A percentile compares a stretch with the other conserved stretches of the same genome.
Conservation (phyloP, 2,888 invertebrate species). For the Embidobia sp. region DNA sequence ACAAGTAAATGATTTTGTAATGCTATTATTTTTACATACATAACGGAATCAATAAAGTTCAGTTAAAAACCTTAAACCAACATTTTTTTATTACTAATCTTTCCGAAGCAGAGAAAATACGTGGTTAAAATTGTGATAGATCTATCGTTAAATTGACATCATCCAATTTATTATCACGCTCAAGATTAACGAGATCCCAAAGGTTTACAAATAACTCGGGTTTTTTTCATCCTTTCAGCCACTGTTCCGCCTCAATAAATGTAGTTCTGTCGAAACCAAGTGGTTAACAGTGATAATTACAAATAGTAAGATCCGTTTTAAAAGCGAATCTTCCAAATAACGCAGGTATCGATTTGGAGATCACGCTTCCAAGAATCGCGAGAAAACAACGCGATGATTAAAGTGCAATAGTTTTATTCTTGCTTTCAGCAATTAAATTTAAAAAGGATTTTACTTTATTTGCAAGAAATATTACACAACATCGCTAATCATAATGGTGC, state of each 20-base stretch:
- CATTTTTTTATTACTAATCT: no score
- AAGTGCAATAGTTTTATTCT: conserved; percentile 4
- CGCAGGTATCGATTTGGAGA: not conserved
- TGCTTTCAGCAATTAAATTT: conserved; percentile 12
- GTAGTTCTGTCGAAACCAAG: conserved; percentile 69
- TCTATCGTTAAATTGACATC: no score
- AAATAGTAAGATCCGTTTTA: conserved; percentile 7
- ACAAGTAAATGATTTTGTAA: no score
- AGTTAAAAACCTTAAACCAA: no score
- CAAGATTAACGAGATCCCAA: no score
- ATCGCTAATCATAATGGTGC: conserved; percentile 5
- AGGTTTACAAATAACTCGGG: no score
- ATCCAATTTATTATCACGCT: no score
- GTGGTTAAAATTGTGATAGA: no score
- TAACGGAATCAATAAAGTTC: no score
- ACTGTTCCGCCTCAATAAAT: not conserved
- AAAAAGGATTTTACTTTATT: conserved; percentile 15
- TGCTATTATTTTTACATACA: no score
- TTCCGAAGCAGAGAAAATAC: no score
- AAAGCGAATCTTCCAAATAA: not conserved
- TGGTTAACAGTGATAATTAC: conserved; percentile 76
- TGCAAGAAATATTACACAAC: conserved; percentile 4
- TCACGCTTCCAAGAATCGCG: not conserved
- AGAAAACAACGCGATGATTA: conserved; percentile 6
- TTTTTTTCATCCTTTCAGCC: no score